Evolutionary conservation across 1,140 invertebrate genomes (phyloP).

Genomic region (Dreissena polymorpha): DNA sequence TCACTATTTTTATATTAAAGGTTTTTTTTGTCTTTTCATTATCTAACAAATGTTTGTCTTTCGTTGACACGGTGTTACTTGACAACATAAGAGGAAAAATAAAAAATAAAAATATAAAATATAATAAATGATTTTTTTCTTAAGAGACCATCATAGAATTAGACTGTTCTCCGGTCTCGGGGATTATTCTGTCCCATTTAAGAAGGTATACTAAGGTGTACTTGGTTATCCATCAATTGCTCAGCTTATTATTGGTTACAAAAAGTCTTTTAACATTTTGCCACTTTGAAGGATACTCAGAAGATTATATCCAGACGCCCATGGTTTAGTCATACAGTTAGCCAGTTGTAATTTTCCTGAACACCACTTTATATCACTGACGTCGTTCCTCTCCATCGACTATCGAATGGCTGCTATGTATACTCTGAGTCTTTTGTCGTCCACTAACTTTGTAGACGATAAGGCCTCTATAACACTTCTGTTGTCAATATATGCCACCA

Average conservation of each 20-base stretch:
- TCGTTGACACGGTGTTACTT: background rate
- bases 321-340: slow-evolving; percentile 25
- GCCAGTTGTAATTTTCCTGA: slow-evolving; percentile 6
- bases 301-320: background rate
- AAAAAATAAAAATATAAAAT: background rate
- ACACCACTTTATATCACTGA: slow-evolving; percentile 41
- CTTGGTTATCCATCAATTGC: too few species aligned
- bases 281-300: background rate
- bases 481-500: slow-evolving; percentile 47
- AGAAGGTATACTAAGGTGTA: too few species aligned
- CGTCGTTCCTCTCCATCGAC: background rate
- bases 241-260: background rate
- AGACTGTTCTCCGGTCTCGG: too few species aligned
- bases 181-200: too few species aligned
- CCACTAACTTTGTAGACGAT: too few species aligned
- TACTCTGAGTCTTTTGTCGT: too few species aligned
- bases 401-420: slow-evolving; percentile 9
- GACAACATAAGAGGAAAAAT: slow-evolving; percentile 10
- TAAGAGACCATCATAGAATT: too few species aligned
- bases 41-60: background rate
- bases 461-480: slow-evolving; percentile 53
- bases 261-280: slow-evolving; percentile 1
- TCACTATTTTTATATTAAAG: background rate
- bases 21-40: background rate
- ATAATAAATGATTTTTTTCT: too few species aligned